phyloP scores from a whole-genome alignment of 2,888 invertebrate species.

The Phengaris alcon region DNA sequence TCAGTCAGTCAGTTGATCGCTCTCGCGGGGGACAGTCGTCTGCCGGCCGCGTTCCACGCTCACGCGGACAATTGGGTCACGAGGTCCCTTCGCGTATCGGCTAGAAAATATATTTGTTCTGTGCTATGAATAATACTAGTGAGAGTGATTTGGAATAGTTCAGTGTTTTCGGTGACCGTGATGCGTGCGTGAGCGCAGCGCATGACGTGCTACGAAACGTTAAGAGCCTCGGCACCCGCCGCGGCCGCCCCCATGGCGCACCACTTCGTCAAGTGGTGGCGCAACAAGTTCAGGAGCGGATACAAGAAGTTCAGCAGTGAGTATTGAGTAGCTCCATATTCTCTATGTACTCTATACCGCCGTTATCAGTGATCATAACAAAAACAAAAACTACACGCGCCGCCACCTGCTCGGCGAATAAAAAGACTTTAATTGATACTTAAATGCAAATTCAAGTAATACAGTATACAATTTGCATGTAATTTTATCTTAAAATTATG shows the following conservation, averaged over 20 bases:
- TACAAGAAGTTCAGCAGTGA: slow-evolving; percentile 86
- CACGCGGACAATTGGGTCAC: slow-evolving; percentile 76
- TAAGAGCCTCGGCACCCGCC: slow-evolving; percentile 78
- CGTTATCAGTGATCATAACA: slow-evolving; percentile 13
- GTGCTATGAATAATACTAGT: slow-evolving; percentile 64
- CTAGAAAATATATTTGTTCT: slow-evolving; percentile 49
- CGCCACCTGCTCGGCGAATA: neutral
- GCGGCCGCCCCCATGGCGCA: slow-evolving; percentile 84
- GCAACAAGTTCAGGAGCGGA: slow-evolving; percentile 86
- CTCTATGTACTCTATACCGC: neutral
- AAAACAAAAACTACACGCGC: neutral
- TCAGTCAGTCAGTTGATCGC: slow-evolving; percentile 72
- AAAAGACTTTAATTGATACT: slow-evolving; percentile 11
- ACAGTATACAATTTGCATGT: slow-evolving; percentile 3
- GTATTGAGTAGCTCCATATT: slow-evolving; percentile 50
- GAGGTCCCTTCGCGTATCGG: slow-evolving; percentile 56
- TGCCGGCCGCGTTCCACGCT: slow-evolving; percentile 52
- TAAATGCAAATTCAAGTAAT: slow-evolving; percentile 18
- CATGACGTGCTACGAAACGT: slow-evolving; percentile 80
- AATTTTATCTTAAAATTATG: slow-evolving; percentile 7
- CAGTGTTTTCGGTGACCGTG: slow-evolving; percentile 74
- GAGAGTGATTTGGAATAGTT: slow-evolving; percentile 58
- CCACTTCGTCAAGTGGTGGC: slow-evolving; percentile 88
- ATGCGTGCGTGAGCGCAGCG: slow-evolving; percentile 80
- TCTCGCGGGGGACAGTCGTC: slow-evolving; percentile 58